Evolutionary conservation across 2,888 invertebrate species (phyloP), one percentile per base, ranked within the genome.

Genomic region (Mythimna ferrago): DNA sequence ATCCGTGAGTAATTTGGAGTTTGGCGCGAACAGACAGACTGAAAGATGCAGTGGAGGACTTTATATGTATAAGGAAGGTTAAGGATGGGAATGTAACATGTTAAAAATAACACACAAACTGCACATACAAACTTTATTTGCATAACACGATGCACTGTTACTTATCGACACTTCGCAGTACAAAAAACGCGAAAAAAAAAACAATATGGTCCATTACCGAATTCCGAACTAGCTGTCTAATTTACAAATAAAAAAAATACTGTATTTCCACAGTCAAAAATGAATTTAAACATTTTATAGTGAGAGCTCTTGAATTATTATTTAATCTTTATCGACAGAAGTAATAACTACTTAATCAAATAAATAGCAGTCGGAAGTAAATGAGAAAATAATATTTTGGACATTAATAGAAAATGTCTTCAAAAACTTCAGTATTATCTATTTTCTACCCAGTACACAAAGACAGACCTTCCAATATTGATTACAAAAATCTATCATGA

Each of bases 81-180:
- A 48, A 48, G 48, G 48, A 19, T 48, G 48, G 48, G 48, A 48
- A 48, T 2, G 44, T 44, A 14, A 14, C 48, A 48, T 16, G 6
- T 48, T 19, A 2, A 10, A 79, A 89, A 88, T 86, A 71, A 89
- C 82, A 85, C 72, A 63, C 73, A 73, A 56, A 70, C 41, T 90
- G 86, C 90, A 90, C 90, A 88, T 92, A 92, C 92, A 93, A 93
- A 92, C 90, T 93, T 93, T 93, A 93, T 93, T 93, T 89, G 88
- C 88, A 89, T 90, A 90, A 92, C 90, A 89, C 83, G 86, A 90
- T 88, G 89, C 89, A 85, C 85, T 72, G 56, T 81, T 87, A 84
- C 73, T 77, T 82, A 86, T 77, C 76, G 85, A 87, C 81, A 88
- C 79, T 84, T 86, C 72, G 84, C 84, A 87, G 85, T 83, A 86